Evolutionary conservation across 23 tunicate genomes (phyloP).

Genomic region (Aplidium turbinatum): DNA sequence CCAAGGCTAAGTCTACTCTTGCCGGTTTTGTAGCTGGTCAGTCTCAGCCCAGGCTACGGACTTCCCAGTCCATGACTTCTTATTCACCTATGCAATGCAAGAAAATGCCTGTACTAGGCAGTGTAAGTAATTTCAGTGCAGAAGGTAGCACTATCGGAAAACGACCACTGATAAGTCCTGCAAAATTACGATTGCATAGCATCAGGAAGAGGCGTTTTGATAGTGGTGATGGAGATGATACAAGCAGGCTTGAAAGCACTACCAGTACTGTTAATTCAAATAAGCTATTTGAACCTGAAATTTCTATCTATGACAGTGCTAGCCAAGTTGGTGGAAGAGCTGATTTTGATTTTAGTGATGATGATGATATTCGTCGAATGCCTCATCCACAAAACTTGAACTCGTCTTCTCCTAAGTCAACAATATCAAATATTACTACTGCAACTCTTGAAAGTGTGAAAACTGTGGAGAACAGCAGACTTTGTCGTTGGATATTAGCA

Average conservation of each 20-base stretch:
- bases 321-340: slow-evolving; percentile 46
- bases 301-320: slow-evolving; percentile 53
- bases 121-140: not conserved
- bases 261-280: not conserved
- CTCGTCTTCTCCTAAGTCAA: slow-evolving; percentile 50
- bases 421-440: slow-evolving; percentile 46
- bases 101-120: not conserved
- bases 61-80: not conserved
- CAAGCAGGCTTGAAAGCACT: too few species aligned
- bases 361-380: slow-evolving; percentile 30
- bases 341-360: slow-evolving; percentile 45
- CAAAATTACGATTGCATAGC: slow-evolving; percentile 26
- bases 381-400: slow-evolving; percentile 3
- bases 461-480: slow-evolving; percentile 64
- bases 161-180: slow-evolving; percentile 55
- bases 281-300: slow-evolving; percentile 25
- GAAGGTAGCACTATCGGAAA: not conserved
- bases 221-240: not conserved
- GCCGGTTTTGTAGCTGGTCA: not conserved
- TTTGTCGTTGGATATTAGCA: slow-evolving; percentile 58
- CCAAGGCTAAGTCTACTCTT: slow-evolving; percentile 36
- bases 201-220: not conserved
- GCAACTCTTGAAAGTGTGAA: slow-evolving; percentile 50
- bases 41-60: not conserved
- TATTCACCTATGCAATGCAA: slow-evolving; percentile 17